A percentile compares a stretch with the other conserved stretches of the same genome.
phyloP scores from a whole-genome alignment of 2,888 invertebrate species.

The Drosophila robusta region DNA sequence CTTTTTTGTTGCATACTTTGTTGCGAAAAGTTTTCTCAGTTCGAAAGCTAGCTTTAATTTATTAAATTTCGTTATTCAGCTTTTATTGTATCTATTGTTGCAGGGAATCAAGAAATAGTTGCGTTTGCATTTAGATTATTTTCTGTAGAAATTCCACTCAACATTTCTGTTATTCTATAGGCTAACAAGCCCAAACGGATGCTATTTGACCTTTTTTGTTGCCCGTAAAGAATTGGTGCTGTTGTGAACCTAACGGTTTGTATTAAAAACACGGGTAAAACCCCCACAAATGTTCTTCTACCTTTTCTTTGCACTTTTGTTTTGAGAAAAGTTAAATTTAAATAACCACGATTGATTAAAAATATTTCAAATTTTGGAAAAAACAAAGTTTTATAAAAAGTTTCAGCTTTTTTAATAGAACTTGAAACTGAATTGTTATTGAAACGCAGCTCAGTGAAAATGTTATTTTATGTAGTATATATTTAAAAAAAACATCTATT shows the following conservation, averaged over 20 bases:
- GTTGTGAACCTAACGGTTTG: slow-evolving; percentile 39
- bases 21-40: slow-evolving; percentile 31
- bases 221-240: slow-evolving; percentile 20
- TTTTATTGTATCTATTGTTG: slow-evolving; percentile 42
- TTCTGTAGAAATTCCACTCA: slow-evolving; percentile 15
- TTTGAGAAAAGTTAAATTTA: slow-evolving; percentile 5
- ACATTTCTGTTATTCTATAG: slow-evolving; percentile 11
- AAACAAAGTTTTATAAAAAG: neutral
- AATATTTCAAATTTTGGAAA: neutral
- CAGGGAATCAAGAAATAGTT: slow-evolving; percentile 46
- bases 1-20: slow-evolving; percentile 48
- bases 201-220: slow-evolving; percentile 42
- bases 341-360: neutral
- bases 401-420: slow-evolving; percentile 1
- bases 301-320: slow-evolving; percentile 10
- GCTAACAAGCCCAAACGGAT: slow-evolving; percentile 34
- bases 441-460: neutral
- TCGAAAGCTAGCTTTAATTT: slow-evolving; percentile 38
- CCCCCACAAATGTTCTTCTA: slow-evolving; percentile 10
- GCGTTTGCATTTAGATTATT: slow-evolving; percentile 74
- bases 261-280: neutral
- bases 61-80: slow-evolving; percentile 27
- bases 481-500: no score
- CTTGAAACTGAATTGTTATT: neutral
- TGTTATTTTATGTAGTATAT: no score